A percentile compares a stretch with the other conserved stretches of the same genome.
phyloP scores from a whole-genome alignment of 2,797 vertebrate genomes.

The Schizopygopsis pylzovi region DNA sequence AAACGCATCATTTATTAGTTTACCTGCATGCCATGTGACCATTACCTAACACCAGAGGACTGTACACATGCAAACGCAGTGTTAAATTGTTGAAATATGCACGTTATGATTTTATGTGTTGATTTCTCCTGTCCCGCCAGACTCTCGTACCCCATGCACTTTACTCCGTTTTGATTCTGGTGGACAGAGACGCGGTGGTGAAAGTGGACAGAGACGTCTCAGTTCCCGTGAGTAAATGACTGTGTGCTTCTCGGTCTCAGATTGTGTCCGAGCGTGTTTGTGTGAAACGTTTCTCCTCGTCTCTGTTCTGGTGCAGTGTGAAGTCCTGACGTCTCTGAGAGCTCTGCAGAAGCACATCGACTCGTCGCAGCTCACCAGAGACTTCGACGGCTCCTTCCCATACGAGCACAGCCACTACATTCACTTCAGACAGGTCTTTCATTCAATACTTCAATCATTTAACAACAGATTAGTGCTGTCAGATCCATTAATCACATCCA shows the following conservation, averaged over 20 bases:
- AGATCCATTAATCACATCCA: background rate
- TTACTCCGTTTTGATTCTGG: slow-evolving; percentile 80
- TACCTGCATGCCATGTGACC: background rate
- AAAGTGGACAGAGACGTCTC: slow-evolving; percentile 78
- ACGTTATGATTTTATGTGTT: slow-evolving; percentile 28
- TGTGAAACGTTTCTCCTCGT: background rate
- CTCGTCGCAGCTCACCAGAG: slow-evolving; percentile 80
- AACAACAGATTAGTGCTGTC: background rate
- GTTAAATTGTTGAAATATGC: background rate
- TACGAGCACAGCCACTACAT: slow-evolving; percentile 86
- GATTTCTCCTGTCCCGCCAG: slow-evolving; percentile 65
- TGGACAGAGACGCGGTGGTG: slow-evolving; percentile 79
- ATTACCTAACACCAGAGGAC: background rate
- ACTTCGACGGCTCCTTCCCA: slow-evolving; percentile 82
- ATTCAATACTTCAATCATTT: background rate
- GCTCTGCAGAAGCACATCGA: slow-evolving; percentile 83
- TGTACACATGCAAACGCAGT: background rate
- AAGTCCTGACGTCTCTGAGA: slow-evolving; percentile 83
- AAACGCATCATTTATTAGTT: background rate
- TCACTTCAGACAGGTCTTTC: slow-evolving; percentile 80
- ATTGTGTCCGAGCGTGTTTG: background rate
- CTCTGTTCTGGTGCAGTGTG: slow-evolving; percentile 73
- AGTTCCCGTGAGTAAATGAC: slow-evolving; percentile 75
- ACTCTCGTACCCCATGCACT: slow-evolving; percentile 79
- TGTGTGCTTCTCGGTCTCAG: background rate